Evolutionary conservation across 2,113 vertebrate genomes (phyloP).

Genomic region (Nibea coibor): DNA sequence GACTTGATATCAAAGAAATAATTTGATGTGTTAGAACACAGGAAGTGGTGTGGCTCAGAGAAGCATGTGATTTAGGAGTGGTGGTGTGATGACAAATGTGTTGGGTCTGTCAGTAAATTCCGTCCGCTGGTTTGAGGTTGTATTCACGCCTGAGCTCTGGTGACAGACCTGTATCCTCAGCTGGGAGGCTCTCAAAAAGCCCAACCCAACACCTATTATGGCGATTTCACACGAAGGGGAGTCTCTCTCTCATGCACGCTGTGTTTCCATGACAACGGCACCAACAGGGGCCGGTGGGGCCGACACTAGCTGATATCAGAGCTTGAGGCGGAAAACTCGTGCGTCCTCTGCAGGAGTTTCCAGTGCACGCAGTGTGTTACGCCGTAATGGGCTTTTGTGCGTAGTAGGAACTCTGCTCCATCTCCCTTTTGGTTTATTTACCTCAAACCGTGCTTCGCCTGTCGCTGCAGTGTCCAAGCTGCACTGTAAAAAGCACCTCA

Average conservation of each 20-base stretch:
- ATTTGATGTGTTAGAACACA: background rate
- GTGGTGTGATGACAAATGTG: background rate
- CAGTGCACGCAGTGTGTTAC: conserved; percentile 3
- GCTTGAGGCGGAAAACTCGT: conserved; percentile 29
- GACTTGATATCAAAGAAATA: conserved; percentile 8
- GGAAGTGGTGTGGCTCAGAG: background rate
- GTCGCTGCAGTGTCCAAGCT: conserved; percentile 37
- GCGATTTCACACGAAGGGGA: conserved; percentile 26
- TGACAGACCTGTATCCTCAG: conserved; percentile 12
- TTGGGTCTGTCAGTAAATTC: background rate
- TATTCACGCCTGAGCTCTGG: conserved; percentile 3
- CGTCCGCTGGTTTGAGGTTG: background rate
- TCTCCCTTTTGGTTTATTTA: conserved; percentile 2
- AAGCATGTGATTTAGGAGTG: background rate
- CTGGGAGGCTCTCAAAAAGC: background rate
- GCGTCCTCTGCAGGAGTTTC: conserved; percentile 9
- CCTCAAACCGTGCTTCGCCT: background rate
- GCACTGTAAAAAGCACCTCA: background rate
- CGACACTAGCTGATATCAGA: conserved; percentile 17
- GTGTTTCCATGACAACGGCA: conserved; percentile 74
- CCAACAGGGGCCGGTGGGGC: conserved; percentile 48
- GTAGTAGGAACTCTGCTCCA: background rate
- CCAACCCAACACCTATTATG: conserved; percentile 19
- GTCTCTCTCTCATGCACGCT: conserved; percentile 4
- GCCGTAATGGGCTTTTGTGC: background rate